Percentiles rank a stretch among this genome's conserved stretches.
Conservation (phyloP, 2,797 vertebrate genomes). For the Graptemys geographica region DNA sequence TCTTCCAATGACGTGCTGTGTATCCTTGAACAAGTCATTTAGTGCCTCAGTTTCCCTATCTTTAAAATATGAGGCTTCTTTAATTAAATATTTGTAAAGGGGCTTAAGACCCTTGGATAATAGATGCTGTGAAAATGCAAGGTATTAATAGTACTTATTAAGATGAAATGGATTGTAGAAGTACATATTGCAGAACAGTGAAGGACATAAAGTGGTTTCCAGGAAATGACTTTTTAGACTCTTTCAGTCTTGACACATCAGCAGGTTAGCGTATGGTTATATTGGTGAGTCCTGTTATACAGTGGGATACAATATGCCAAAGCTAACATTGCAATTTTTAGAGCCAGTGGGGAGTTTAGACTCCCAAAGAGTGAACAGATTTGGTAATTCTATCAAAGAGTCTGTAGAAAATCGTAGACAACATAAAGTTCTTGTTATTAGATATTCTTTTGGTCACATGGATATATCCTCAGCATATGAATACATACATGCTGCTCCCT, state of each 20-base stretch:
- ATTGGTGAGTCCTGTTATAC: neutral
- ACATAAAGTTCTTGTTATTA: neutral
- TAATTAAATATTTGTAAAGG: neutral
- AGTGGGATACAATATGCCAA: constrained; percentile 9
- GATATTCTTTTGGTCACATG: neutral
- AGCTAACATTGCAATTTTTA: neutral
- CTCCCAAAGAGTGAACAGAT: neutral
- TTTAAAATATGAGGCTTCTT: neutral
- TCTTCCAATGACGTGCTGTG: neutral
- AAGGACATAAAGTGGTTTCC: neutral
- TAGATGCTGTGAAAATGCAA: neutral
- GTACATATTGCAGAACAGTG: neutral
- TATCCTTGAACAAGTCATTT: neutral
- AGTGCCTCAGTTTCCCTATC: neutral
- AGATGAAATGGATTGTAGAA: neutral
- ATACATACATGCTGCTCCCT: neutral
- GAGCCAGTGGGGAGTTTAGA: neutral
- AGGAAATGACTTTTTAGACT: neutral
- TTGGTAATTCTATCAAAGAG: neutral
- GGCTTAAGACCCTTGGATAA: neutral
- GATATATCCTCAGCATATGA: neutral
- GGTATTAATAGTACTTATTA: neutral
- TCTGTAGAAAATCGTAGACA: neutral
- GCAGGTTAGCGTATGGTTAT: neutral
- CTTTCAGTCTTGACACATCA: neutral